These are phyloP conservation scores for Saimiri boliviensis DNA, from an alignment of 2,113 vertebrate genomes.

Conservation along the genomic window DNA sequence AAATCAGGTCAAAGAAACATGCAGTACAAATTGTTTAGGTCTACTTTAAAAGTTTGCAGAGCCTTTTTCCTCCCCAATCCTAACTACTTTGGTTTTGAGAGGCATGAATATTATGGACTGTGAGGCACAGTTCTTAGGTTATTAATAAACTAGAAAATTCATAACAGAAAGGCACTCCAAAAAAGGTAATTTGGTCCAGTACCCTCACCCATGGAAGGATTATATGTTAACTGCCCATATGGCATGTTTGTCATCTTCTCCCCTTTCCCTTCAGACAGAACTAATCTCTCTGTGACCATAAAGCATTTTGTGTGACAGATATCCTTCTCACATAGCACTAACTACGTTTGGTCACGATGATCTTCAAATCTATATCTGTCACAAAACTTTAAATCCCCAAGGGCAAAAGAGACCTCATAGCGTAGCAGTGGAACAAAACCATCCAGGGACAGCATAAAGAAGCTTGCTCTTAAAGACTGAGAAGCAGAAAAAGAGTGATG, in stretches of 20 bases:
- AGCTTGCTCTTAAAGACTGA: not conserved
- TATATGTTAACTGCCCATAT: not conserved
- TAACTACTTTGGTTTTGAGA: not conserved
- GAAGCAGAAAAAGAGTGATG: not conserved
- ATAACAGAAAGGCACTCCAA: not conserved
- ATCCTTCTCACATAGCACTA: not conserved
- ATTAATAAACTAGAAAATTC: conserved; percentile 34
- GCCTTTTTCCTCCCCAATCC: not conserved
- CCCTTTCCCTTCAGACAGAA: conserved; percentile 31
- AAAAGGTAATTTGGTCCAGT: conserved; percentile 4
- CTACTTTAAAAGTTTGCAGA: not conserved
- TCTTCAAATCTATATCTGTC: not conserved
- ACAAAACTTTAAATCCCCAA: not conserved
- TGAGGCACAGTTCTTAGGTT: not conserved
- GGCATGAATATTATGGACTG: not conserved
- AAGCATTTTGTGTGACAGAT: not conserved
- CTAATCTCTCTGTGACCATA: not conserved
- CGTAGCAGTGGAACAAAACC: not conserved
- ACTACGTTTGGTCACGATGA: not conserved
- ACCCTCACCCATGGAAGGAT: not conserved
- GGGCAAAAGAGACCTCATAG: not conserved
- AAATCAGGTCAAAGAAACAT: not conserved
- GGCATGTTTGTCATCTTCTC: not conserved
- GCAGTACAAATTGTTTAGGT: not conserved
- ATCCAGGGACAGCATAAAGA: not conserved